Evolutionary conservation across 2,113 vertebrate species (phyloP).

Genomic region (Cnemophilus loriae): DNA sequence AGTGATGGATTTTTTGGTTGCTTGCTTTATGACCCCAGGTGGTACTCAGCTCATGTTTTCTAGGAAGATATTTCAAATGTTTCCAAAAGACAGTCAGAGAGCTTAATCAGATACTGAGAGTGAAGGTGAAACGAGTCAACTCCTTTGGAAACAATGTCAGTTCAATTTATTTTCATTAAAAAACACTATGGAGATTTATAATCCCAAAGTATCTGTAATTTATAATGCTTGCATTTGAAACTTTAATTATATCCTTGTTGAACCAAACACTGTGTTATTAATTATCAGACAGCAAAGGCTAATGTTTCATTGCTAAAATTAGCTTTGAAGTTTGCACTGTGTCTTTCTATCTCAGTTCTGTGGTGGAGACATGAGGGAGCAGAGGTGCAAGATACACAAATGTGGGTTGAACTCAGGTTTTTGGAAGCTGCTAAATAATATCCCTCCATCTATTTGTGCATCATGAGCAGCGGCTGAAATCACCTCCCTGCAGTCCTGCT

Average conservation of each 20-base stretch:
- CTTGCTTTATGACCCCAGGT: neutral
- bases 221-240: conserved; percentile 20
- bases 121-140: conserved; percentile 1
- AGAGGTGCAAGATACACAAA: neutral
- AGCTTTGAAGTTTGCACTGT: neutral
- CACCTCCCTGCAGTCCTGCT: neutral
- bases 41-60: neutral
- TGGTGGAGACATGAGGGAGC: neutral
- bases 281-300: neutral
- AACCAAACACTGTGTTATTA: neutral
- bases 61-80: neutral
- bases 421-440: neutral
- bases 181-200: neutral
- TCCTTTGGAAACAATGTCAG: neutral
- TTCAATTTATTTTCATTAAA: conserved; percentile 29
- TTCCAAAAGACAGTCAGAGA: neutral
- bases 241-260: conserved; percentile 24
- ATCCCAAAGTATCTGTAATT: neutral
- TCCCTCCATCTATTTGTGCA: neutral
- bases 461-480: neutral
- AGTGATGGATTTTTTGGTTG: neutral
- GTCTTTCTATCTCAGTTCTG: neutral
- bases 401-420: neutral
- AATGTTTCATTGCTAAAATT: neutral
- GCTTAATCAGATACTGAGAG: neutral